Evolutionary conservation across 2,888 invertebrate genomes (phyloP), one percentile per base, ranked within the genome.

Genomic region (Candidula unifasciata): DNA sequence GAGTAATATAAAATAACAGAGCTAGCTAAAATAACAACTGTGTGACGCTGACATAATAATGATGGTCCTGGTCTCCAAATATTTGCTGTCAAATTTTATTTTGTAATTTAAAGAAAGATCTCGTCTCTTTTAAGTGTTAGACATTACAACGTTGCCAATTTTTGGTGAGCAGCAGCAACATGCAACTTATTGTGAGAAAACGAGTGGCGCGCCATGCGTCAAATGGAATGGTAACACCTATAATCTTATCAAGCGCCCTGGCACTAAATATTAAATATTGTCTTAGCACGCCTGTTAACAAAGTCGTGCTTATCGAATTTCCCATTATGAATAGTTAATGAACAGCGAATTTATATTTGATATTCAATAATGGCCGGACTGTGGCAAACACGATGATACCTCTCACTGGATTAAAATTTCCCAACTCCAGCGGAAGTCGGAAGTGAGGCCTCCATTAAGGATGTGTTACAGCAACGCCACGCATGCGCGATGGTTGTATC

Each of bases 281-380:
- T 83, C 44, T 83, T 83, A 66, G 54, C 79, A 68, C 66, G 79
- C 44, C 57, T n/a, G 44, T 6, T 44, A 30, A 79, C 66, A 79
- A 79, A 79, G 79, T 52, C 66, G 13, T n/a, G 66, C 64, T 37
- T 79, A 79, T 79, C 68, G 44, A 37, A 79, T 79, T 79, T 79
- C 79, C 27, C 79, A 79, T 37, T 44, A 79, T 79, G 79, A 79
- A 79, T 79, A 44, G 68, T 79, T 79, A 79, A 79, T 79, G 79
- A 79, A 66, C 16, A 64, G 44, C 16, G 66, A 64, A 78, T 37
- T 66, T 24, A 66, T 79, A 79, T 79, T 79, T 79, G 79, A 79
- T 79, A 79, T 79, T 44, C 79, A 79, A 79, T 79, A 79, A 79
- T 68, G 79, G 30, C 78, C 68, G 44, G 77, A 52, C n/a, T 27